phyloP scores from a whole-genome alignment of 2,888 invertebrate species.

The Elegia similella region DNA sequence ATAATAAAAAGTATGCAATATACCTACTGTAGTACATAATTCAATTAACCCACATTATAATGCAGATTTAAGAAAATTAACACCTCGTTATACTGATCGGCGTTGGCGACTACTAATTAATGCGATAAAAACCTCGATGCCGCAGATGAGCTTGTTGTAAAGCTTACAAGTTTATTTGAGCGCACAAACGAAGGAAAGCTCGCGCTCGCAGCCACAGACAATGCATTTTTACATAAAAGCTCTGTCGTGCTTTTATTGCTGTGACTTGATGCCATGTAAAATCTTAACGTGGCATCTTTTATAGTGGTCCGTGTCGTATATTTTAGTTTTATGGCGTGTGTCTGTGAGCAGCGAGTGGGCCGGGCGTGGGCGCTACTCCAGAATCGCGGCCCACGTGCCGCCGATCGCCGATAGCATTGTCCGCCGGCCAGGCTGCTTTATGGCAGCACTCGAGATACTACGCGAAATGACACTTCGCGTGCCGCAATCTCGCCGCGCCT shows the following conservation, averaged over 20 bases:
- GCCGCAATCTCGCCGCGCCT: conserved; percentile 45
- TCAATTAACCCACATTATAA: not conserved
- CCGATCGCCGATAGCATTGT: conserved; percentile 72
- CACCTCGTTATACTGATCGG: conserved; percentile 5
- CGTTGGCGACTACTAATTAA: conserved; percentile 5
- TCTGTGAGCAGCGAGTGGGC: conserved; percentile 41
- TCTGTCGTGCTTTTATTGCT: conserved; percentile 62
- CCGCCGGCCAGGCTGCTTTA: conserved; percentile 69
- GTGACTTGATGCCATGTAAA: conserved; percentile 58
- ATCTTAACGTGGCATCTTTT: conserved; percentile 67
- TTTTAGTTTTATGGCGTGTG: conserved; percentile 63
- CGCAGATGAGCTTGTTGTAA: not conserved
- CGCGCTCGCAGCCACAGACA: conserved; percentile 46
- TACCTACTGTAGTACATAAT: not conserved
- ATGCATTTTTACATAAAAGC: conserved; percentile 62
- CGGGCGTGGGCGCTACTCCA: conserved; percentile 75
- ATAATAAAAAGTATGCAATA: not conserved
- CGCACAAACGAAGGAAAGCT: conserved; percentile 1
- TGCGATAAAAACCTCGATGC: not conserved
- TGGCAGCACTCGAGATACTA: conserved; percentile 58
- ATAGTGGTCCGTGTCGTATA: conserved; percentile 63
- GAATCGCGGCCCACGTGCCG: conserved; percentile 69
- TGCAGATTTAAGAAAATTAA: conserved; percentile 2
- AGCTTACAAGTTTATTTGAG: conserved; percentile 7
- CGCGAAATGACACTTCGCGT: conserved; percentile 62